Evolutionary conservation across 2,797 vertebrate genomes (phyloP).

Genomic region (Pygocentrus nattereri): DNA sequence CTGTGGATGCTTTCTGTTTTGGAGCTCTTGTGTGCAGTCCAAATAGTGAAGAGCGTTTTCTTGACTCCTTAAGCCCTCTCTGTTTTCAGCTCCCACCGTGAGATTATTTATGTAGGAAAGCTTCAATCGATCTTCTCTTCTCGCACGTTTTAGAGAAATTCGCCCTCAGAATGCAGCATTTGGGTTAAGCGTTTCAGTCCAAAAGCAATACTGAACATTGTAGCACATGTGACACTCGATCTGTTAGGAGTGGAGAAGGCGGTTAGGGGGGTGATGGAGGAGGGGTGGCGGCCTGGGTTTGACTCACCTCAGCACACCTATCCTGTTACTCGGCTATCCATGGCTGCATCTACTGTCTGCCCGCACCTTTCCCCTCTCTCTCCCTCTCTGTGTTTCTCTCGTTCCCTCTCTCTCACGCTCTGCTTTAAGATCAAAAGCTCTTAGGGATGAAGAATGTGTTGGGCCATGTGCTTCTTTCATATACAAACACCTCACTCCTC

Average conservation of each 20-base stretch:
- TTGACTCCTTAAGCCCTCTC: conserved; percentile 29
- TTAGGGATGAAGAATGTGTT: conserved; percentile 32
- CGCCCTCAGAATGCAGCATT: background rate
- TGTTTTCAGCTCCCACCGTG: conserved; percentile 34
- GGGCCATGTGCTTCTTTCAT: conserved; percentile 32
- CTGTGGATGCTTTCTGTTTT: conserved; percentile 40
- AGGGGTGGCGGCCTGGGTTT: conserved; percentile 8
- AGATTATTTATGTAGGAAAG: conserved; percentile 44
- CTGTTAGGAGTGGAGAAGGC: conserved; percentile 9
- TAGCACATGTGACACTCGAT: conserved; percentile 12
- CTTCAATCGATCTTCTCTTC: conserved; percentile 46
- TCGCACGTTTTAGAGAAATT: conserved; percentile 26
- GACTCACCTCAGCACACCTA: conserved; percentile 33
- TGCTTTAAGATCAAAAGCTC: conserved; percentile 21
- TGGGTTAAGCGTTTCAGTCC: conserved; percentile 14
- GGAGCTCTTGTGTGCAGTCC: conserved; percentile 7
- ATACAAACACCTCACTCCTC: conserved; percentile 36
- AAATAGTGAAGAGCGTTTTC: conserved; percentile 17
- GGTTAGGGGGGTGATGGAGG: background rate
- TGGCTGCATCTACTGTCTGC: conserved; percentile 33
- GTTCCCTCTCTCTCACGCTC: conserved; percentile 8
- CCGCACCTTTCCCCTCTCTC: conserved; percentile 27
- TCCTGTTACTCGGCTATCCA: conserved; percentile 35
- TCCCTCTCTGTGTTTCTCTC: background rate
- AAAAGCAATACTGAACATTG: conserved; percentile 30